Evolutionary conservation across 2,797 vertebrate species (phyloP).

Genomic region (Clamator glandarius): DNA sequence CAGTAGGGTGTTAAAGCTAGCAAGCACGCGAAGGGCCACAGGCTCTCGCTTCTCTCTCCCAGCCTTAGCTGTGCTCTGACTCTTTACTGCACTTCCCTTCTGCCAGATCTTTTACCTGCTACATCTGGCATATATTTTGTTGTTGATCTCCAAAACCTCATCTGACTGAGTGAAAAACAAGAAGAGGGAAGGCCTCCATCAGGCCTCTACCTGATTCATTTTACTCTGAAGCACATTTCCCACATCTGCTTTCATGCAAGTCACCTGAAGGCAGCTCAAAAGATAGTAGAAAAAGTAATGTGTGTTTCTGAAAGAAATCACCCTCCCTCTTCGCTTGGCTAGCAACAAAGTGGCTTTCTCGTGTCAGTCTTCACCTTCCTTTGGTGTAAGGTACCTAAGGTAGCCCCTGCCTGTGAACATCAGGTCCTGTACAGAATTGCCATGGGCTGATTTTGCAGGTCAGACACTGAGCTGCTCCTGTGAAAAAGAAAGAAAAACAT

Average conservation of each 20-base stretch:
- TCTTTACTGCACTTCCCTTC: not conserved
- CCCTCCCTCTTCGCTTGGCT: not conserved
- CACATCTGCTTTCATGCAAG: not conserved
- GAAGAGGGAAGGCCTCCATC: not conserved
- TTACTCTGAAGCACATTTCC: not conserved
- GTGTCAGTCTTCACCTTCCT: rapidly evolving
- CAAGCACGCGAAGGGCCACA: rapidly evolving
- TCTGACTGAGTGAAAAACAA: not conserved
- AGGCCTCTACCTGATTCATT: not conserved
- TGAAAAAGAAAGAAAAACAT: not conserved
- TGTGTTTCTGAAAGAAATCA: not conserved
- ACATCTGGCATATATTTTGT: rapidly evolving
- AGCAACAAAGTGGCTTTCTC: not conserved
- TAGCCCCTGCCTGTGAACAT: not conserved
- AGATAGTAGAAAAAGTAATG: not conserved
- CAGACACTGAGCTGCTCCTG: not conserved
- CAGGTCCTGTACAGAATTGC: not conserved
- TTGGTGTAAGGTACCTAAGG: not conserved
- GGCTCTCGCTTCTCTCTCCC: not conserved
- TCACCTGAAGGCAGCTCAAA: not conserved
- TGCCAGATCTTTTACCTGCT: not conserved
- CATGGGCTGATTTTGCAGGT: not conserved
- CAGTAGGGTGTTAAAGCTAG: not conserved
- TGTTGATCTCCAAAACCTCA: not conserved
- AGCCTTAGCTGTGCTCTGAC: not conserved